Evolutionary conservation across 2,113 vertebrate species (phyloP).

Genomic region (Chlamydotis undulata): DNA sequence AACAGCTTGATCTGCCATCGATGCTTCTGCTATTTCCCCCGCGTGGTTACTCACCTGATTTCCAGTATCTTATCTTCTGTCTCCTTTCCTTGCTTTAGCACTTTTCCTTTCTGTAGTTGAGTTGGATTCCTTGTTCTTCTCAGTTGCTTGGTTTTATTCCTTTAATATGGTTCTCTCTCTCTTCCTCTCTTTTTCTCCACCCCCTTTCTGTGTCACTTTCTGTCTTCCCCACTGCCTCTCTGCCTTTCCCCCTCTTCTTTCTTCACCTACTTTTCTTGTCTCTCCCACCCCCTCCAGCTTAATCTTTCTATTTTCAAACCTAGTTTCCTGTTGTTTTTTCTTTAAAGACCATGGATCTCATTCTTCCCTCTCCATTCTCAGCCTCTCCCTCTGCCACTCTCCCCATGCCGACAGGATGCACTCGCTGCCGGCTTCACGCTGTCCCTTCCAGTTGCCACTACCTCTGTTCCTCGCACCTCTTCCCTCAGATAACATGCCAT

Average conservation of each 20-base stretch:
- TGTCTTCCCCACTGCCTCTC: conserved; percentile 15
- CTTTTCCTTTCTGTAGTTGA: neutral
- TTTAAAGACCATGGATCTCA: conserved; percentile 41
- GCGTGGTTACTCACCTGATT: conserved; percentile 64
- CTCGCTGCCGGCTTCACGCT: neutral
- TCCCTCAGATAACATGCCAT: neutral
- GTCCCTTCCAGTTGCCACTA: conserved; percentile 3
- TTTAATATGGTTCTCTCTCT: conserved; percentile 45
- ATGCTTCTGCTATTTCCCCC: neutral
- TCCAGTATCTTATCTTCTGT: conserved; percentile 8
- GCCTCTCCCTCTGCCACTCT: neutral
- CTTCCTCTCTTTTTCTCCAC: conserved; percentile 55
- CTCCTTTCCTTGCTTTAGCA: neutral
- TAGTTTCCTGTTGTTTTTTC: conserved; percentile 36
- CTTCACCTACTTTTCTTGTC: conserved; percentile 68
- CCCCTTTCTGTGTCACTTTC: conserved; percentile 61
- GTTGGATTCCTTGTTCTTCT: conserved; percentile 6
- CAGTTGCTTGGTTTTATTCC: conserved; percentile 28
- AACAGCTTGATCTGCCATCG: neutral
- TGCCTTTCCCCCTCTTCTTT: conserved; percentile 57
- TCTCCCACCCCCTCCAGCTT: conserved; percentile 59
- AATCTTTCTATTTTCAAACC: conserved; percentile 65
- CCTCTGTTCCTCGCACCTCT: neutral
- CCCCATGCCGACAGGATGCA: neutral
- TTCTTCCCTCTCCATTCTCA: neutral